Evolutionary conservation across 1,140 invertebrate genomes (phyloP).

Genomic region (Orius laevigatus): DNA sequence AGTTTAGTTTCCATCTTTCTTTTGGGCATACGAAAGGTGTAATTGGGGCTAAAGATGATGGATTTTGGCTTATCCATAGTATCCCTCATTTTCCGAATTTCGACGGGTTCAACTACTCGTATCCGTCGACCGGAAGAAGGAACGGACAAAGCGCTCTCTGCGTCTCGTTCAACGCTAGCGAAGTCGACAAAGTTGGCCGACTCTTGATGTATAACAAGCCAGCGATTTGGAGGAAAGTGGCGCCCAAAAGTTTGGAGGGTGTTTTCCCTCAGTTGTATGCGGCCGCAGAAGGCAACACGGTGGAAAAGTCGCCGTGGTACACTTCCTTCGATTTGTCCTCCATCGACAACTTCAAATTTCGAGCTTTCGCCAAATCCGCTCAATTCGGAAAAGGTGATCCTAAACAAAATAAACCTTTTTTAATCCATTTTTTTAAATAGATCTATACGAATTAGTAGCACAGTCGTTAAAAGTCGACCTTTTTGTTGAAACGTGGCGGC

Average conservation of each 20-base stretch:
- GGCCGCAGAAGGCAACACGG: conserved; percentile 40
- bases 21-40: conserved; percentile 35
- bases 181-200: conserved; percentile 50
- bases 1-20: no score
- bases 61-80: conserved; percentile 84
- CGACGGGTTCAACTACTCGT: conserved; percentile 40
- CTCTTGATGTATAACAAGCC: conserved; percentile 58
- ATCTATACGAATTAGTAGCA: conserved; percentile 74
- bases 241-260: conserved; percentile 33
- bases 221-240: conserved; percentile 39
- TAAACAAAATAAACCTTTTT: background rate
- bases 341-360: conserved; percentile 38
- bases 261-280: conserved; percentile 40
- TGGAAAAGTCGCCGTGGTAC: conserved; percentile 43
- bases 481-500: conserved; percentile 74
- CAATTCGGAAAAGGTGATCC: conserved; percentile 25
- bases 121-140: conserved; percentile 48
- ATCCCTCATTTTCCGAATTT: conserved; percentile 46
- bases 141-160: conserved; percentile 83
- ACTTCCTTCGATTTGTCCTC: conserved; percentile 40
- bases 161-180: conserved; percentile 44
- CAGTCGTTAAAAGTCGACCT: conserved; percentile 49
- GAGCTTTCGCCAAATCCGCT: conserved; percentile 61
- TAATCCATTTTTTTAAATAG: conserved; percentile 28
- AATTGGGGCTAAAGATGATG: conserved; percentile 46